Evolutionary conservation across 2,113 vertebrate species (phyloP).

Genomic region (Elgaria multicarinata): DNA sequence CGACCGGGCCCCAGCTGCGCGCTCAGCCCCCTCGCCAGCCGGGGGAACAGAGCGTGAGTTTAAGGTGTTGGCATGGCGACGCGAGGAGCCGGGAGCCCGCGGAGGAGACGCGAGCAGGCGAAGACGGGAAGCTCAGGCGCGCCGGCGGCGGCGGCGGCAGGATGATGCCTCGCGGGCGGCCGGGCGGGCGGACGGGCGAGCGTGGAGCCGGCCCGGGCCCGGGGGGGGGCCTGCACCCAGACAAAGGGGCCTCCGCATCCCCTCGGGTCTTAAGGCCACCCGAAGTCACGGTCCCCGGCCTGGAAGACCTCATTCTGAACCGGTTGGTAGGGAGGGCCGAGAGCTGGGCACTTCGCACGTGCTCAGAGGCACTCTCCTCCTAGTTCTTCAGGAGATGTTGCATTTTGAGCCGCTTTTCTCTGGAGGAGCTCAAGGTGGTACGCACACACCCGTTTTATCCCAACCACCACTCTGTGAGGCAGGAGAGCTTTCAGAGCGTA

Average conservation of each 20-base stretch:
- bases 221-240: neutral
- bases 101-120: neutral
- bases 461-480: neutral
- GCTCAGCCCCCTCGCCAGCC: conserved; percentile 47
- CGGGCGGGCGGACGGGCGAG: neutral
- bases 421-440: neutral
- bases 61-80: conserved; percentile 52
- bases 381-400: neutral
- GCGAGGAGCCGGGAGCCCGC: no score
- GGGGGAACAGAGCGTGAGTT: conserved; percentile 52
- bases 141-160: no score
- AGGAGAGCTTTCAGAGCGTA: neutral
- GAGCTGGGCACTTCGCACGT: neutral
- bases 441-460: neutral
- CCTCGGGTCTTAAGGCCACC: neutral
- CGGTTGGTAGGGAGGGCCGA: neutral
- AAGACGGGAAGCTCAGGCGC: conserved; percentile 36
- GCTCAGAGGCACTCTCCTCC: neutral
- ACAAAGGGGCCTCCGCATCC: no score
- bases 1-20: no score
- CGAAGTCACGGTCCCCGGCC: no score
- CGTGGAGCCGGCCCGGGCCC: neutral
- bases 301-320: neutral
- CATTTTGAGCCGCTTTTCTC: neutral
- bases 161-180: neutral